Evolutionary conservation across 2,888 invertebrate species (phyloP).

Genomic region (Cheilosia pagana): DNA sequence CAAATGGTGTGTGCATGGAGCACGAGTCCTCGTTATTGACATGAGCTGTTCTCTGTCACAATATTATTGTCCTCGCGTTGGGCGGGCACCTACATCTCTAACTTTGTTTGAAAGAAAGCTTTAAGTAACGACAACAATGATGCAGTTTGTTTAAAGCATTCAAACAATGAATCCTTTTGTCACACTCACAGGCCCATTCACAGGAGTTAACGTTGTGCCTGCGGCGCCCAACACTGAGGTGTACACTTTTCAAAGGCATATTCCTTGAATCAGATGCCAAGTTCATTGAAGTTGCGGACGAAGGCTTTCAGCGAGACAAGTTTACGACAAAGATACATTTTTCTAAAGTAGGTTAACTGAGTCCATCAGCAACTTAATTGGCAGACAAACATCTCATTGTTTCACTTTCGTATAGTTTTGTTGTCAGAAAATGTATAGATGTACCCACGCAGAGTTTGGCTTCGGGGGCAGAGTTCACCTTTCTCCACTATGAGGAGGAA

Average conservation of each 20-base stretch:
- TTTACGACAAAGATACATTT: constrained; percentile 1
- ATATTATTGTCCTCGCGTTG: no score
- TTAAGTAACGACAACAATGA: not conserved
- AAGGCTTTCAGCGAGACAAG: constrained; percentile 14
- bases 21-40: constrained; percentile 19
- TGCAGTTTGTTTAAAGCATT: constrained; percentile 14
- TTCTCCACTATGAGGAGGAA: not conserved
- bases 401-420: constrained; percentile 56
- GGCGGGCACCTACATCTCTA: no score
- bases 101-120: not conserved
- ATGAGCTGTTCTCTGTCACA: not conserved
- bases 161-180: constrained; percentile 5
- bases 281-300: constrained; percentile 56
- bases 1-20: constrained; percentile 27
- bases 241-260: not conserved
- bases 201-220: not conserved
- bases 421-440: constrained; percentile 23
- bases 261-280: constrained; percentile 56
- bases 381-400: constrained; percentile 66
- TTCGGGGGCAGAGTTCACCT: constrained; percentile 36
- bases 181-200: not conserved
- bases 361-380: constrained; percentile 66
- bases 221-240: not conserved
- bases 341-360: constrained; percentile 59
- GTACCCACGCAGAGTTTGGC: constrained; percentile 37